Evolutionary conservation across 2,797 vertebrate species (phyloP).

Genomic region (Bovichtus diacanthus): DNA sequence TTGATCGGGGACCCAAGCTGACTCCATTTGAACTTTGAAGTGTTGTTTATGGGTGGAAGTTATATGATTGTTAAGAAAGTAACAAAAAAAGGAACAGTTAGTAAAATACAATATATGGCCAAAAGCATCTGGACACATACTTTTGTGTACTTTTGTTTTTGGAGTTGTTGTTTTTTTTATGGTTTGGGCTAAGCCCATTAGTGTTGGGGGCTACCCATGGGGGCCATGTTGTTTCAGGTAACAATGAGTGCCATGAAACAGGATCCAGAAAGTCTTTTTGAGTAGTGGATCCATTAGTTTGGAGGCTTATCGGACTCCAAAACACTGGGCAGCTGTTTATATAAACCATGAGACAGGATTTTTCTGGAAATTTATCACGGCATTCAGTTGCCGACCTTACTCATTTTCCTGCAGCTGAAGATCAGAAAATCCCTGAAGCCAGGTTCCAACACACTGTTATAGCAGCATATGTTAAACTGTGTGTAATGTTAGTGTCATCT

Average conservation of each 20-base stretch:
- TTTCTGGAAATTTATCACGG: neutral
- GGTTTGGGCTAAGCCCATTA: neutral
- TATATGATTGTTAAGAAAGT: neutral
- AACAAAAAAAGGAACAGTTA: neutral
- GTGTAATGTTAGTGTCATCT: neutral
- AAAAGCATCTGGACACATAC: neutral
- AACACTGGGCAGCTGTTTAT: neutral
- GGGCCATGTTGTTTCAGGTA: neutral
- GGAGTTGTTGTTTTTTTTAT: neutral
- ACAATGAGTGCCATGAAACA: neutral
- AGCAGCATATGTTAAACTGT: neutral
- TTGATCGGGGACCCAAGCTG: neutral
- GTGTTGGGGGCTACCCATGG: neutral
- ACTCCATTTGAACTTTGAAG: constrained; percentile 10
- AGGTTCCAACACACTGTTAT: neutral
- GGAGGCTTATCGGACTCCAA: neutral
- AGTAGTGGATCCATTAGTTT: neutral
- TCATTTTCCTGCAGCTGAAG: neutral
- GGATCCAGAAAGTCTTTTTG: neutral
- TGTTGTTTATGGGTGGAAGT: neutral
- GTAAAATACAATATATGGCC: neutral
- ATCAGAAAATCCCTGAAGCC: neutral
- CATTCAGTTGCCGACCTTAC: neutral
- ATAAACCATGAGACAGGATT: neutral
- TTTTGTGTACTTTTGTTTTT: neutral